A percentile compares a stretch with the other conserved stretches of the same genome.
Evolutionary conservation across 2,888 invertebrate species (phyloP).

Genomic region (Megamerina dolium): DNA sequence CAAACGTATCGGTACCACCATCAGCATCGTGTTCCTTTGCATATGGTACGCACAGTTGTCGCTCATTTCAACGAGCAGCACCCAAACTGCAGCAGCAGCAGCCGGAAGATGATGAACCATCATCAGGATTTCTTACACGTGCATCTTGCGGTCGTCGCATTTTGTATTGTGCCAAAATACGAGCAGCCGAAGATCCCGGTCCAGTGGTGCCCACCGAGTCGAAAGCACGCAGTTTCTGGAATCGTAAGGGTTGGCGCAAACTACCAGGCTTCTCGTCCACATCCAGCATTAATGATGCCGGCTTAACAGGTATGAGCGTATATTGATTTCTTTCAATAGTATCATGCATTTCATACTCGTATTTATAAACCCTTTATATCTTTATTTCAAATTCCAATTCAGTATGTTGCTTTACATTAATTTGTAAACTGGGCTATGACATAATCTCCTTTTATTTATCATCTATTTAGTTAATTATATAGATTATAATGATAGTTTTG

Average conservation of each 20-base stretch:
- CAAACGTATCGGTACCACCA: constrained; percentile 2
- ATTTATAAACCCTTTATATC: no score
- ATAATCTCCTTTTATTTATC: no score
- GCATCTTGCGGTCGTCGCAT: constrained; percentile 49
- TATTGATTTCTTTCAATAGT: no score
- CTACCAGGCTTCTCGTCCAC: constrained; percentile 68
- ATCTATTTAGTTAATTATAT: no score
- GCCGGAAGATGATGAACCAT: constrained; percentile 13
- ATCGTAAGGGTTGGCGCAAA: constrained; percentile 73
- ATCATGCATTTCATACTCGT: no score
- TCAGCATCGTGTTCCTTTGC: constrained; percentile 22
- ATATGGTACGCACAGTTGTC: constrained; percentile 41
- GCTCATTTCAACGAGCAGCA: constrained; percentile 41
- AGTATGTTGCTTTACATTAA: no score
- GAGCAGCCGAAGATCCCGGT: constrained; percentile 49
- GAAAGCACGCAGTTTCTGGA: constrained; percentile 58
- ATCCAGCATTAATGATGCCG: constrained; percentile 63
- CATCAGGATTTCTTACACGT: constrained; percentile 37
- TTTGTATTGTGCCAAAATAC: constrained; percentile 50
- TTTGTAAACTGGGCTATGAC: no score
- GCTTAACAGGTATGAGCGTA: constrained; percentile 55
- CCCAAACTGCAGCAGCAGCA: constrained; percentile 16
- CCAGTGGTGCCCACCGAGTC: constrained; percentile 43
- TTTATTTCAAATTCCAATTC: no score
- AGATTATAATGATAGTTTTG: no score